Evolutionary conservation across 2,888 invertebrate species (phyloP), one percentile per base, ranked within the genome.

Genomic region (Melinopterus prodromus): DNA sequence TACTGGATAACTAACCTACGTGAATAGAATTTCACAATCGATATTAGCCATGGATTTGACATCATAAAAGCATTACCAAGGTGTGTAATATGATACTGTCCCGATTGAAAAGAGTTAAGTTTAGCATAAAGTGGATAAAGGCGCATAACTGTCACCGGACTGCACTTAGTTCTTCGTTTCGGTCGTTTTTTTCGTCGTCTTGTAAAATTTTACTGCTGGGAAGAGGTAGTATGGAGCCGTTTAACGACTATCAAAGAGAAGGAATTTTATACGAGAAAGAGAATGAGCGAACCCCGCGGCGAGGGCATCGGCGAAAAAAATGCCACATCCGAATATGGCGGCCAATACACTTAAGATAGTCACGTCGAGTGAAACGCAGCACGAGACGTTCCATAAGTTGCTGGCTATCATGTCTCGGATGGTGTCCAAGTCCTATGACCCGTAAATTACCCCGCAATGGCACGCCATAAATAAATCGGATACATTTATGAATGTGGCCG

Each of bases 381-480:
- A 76, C 76, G 78, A 76, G 75, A 76, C 69, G 71, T 78, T 80
- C 77, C 71, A 76, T 80, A 70, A 70, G 75, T 78, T 16, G 71
- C 16, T 78, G 76, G 75, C 76, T 78, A 80, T 78, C 78, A 78
- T 77, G 77, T 26, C 74, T 74, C 80, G 78, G 79, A 76, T 83
- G 86, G 84, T 87, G 88, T 87, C 88, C 85, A 83, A 84, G 86
- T 85, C 84, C 87, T 86, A 85, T 88, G 89, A 89, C 89, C 89
- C 88, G 88, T 88, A 88, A 88, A 88, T 89, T 88, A 89, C 88
- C 86, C 74, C 85, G 86, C 86, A 87, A 88, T 88, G 87, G 88
- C 88, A 89, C 87, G 87, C 87, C 89, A 87, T 89, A 89, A 89
- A 89, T 88, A 88, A 88, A 88, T 87, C 86, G 72, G 87, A 85